Conservation (phyloP, 2,113 vertebrate species). For the Bucco capensis region DNA sequence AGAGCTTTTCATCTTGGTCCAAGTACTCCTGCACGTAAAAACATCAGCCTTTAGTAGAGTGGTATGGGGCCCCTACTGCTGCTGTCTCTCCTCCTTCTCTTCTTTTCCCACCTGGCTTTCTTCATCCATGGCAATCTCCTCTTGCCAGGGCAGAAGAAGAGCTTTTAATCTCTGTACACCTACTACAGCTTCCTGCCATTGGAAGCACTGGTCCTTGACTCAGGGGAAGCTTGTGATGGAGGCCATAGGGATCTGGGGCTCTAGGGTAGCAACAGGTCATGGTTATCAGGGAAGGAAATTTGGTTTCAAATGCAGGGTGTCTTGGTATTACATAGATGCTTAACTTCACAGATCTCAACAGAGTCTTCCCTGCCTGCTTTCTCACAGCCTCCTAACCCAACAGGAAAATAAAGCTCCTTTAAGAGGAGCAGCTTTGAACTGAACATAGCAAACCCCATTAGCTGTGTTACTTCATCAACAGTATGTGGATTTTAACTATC, state of each 20-base stretch:
- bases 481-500: neutral
- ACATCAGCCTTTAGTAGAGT: neutral
- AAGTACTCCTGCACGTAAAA: neutral
- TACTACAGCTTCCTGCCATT: neutral
- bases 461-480: neutral
- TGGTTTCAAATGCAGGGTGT: neutral
- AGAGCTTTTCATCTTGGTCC: neutral
- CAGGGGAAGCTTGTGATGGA: neutral
- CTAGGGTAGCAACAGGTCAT: neutral
- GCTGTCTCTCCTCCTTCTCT: neutral
- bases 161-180: neutral
- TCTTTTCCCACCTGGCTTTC: neutral
- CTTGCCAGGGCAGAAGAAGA: neutral
- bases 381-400: neutral
- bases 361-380: neutral
- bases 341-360: neutral
- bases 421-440: neutral
- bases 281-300: neutral
- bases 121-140: neutral
- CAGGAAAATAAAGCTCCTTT: neutral
- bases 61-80: neutral
- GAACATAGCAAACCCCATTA: neutral
- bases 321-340: neutral
- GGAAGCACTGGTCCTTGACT: neutral
- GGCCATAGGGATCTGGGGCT: neutral